Conservation (phyloP, 2,113 vertebrate species). For the Psilopsiagon aurifrons region DNA sequence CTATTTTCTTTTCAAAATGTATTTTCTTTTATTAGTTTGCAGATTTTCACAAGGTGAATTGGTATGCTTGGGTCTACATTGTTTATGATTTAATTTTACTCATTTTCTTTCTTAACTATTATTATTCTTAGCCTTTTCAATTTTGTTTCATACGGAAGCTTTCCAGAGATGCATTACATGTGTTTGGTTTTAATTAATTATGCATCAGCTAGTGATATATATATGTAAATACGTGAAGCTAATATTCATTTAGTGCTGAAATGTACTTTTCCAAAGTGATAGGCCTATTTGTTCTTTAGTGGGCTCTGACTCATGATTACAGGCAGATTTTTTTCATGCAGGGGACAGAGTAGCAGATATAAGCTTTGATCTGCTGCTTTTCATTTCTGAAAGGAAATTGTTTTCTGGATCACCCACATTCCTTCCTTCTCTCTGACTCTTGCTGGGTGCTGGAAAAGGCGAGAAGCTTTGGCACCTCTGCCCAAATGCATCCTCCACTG, state of each 20-base stretch:
- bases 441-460: neutral
- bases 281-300: neutral
- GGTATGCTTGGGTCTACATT: neutral
- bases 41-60: neutral
- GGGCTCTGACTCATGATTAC: neutral
- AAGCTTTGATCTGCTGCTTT: neutral
- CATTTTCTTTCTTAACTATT: neutral
- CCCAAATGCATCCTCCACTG: neutral
- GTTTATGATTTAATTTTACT: slow-evolving; percentile 14
- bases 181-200: slow-evolving; percentile 52
- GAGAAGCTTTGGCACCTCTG: neutral
- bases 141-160: neutral
- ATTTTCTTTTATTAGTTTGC: neutral
- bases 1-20: neutral
- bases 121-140: slow-evolving; percentile 1
- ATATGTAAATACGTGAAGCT: neutral
- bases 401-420: neutral
- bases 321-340: neutral
- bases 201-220: neutral
- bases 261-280: neutral
- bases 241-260: slow-evolving; percentile 14
- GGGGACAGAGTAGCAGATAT: neutral
- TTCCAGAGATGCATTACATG: neutral
- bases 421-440: neutral
- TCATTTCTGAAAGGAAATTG: neutral